A percentile compares a stretch with the other conserved stretches of the same genome.
Evolutionary conservation across 2,888 invertebrate genomes (phyloP).

Genomic region (Netelia virgata): DNA sequence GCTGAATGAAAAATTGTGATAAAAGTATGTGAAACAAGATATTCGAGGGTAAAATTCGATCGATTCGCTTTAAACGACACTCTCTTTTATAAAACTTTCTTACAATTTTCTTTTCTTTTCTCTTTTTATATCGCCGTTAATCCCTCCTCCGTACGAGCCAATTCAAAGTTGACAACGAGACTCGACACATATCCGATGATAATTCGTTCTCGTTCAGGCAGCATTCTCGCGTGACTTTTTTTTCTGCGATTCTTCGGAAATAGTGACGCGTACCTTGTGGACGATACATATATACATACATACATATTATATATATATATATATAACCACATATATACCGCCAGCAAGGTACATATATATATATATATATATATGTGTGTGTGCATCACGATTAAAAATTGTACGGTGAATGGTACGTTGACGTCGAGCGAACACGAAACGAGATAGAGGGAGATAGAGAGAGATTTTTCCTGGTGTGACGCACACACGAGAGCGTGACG

Average conservation of each 20-base stretch:
- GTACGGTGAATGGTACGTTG: not conserved
- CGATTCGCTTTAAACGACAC: too few species aligned
- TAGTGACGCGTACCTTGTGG: not conserved
- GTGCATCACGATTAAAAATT: not conserved
- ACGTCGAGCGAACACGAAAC: slow-evolving; percentile 28
- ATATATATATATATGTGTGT: not conserved
- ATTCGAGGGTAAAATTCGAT: too few species aligned
- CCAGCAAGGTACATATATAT: not conserved
- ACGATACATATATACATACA: not conserved
- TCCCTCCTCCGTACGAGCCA: too few species aligned
- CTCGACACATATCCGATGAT: not conserved
- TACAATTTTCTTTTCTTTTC: too few species aligned
- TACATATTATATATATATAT: too few species aligned
- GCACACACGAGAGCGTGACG: slow-evolving; percentile 38
- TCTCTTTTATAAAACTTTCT: too few species aligned
- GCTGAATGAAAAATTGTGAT: too few species aligned
- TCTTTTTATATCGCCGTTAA: too few species aligned
- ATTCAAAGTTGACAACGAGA: not conserved
- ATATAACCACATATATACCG: too few species aligned
- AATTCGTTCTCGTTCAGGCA: not conserved
- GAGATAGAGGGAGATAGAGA: slow-evolving; percentile 1
- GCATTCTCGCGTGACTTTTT: not conserved
- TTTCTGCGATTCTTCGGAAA: not conserved
- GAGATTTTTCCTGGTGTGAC: slow-evolving; percentile 55
- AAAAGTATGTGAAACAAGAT: too few species aligned